phyloP scores from a whole-genome alignment of 2,113 vertebrate genomes.

The Gambusia affinis region DNA sequence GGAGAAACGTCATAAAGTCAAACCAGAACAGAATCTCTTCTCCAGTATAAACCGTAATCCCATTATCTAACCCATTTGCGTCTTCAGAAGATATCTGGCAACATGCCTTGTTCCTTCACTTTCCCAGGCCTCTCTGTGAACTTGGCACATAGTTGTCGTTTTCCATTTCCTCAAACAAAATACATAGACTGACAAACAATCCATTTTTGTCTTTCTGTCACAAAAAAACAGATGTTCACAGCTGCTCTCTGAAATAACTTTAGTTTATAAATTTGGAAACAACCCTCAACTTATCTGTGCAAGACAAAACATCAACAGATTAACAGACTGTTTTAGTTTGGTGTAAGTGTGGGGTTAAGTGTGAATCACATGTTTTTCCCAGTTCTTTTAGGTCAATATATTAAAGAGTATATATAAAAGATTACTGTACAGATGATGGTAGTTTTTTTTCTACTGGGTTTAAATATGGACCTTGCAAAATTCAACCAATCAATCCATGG shows the following conservation, averaged over 20 bases:
- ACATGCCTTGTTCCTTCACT: slow-evolving; percentile 41
- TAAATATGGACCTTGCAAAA: too few species aligned
- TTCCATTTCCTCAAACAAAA: slow-evolving; percentile 75
- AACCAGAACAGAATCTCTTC: slow-evolving; percentile 4
- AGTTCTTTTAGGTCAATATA: too few species aligned
- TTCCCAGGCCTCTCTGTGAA: slow-evolving; percentile 67
- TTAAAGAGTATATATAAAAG: too few species aligned
- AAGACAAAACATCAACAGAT: background rate
- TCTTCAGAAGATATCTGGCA: slow-evolving; percentile 37
- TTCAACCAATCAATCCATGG: too few species aligned
- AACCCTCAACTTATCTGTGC: background rate
- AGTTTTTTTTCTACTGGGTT: too few species aligned
- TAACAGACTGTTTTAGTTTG: background rate
- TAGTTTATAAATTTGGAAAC: background rate
- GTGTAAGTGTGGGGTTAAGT: background rate
- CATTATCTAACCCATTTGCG: slow-evolving; percentile 11
- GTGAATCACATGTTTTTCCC: background rate
- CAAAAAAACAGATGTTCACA: slow-evolving; percentile 28
- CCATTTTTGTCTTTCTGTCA: slow-evolving; percentile 40
- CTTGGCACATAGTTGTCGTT: slow-evolving; percentile 55
- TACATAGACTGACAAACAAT: slow-evolving; percentile 61
- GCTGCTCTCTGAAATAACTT: slow-evolving; percentile 19
- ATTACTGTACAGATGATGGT: too few species aligned
- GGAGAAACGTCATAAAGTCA: slow-evolving; percentile 1
- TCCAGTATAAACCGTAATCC: slow-evolving; percentile 31